Base-by-base conservation (phyloP, 2,888 invertebrate genomes). In the Patella ulyssiponensis region DNA sequence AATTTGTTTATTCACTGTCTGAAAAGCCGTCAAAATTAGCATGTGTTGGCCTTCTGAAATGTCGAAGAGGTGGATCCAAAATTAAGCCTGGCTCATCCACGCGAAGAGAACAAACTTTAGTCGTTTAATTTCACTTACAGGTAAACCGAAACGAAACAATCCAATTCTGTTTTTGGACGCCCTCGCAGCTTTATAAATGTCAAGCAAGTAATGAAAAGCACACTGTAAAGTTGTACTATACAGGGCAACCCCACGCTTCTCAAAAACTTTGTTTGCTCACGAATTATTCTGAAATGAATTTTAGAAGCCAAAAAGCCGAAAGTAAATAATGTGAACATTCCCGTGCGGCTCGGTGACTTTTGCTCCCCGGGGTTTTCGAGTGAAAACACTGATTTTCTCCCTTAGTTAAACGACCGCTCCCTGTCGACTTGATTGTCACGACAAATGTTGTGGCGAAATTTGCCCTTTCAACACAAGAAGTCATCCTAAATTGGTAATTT, bases 251-350 rank as follows among this genome's bases (percentile, higher is more conserved):
- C 64, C 64, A 64, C 64, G 64, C 64, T 64, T 64, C 64, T 23
- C 64, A 64, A 64, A 64, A 14, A 64, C 64, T 64, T 64, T 64
- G 64, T 64, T 64, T 64, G 64, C 64, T 64, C 20, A 64, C 64
- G 64, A 64, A 64, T 64, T 64, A 64, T 64, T 23, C 64, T 64
- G 64, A 76, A 76, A 76, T 76, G 76, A 76, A 76, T 71, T 76
- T 76, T 76, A 71, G 71, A 76, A 76, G 76, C 71, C 76, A 76
- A 56, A 70, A 76, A 76, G 70, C 71, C 76, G 44, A 71, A 53
- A 53, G 53, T 71, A 76, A 76, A 76, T 71, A 76, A 58, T 71
- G 33, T 54, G 52, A 53, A 56, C 53, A 76, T 76, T 56, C 64
- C 76, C 76, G 58, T 51, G 44, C 23, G 33, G 74, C 52, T 64